phyloP scores from a whole-genome alignment of 2,797 vertebrate species.

The Anguilla pacifica region DNA sequence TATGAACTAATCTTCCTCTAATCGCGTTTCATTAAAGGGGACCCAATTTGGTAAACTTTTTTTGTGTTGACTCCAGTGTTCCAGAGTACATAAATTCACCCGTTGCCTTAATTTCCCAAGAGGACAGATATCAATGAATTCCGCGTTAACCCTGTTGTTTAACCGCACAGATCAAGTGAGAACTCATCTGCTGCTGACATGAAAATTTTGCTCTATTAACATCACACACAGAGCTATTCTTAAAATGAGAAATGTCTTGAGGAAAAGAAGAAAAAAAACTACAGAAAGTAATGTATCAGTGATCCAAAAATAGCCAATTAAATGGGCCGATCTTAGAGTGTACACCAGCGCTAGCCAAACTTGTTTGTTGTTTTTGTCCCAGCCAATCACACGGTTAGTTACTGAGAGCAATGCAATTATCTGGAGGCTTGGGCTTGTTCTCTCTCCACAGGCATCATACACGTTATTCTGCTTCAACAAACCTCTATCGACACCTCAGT shows the following conservation, averaged over 20 bases:
- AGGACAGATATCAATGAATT: background rate
- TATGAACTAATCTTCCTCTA: conserved; percentile 15
- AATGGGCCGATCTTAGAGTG: background rate
- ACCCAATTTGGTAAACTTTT: background rate
- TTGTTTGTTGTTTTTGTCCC: background rate
- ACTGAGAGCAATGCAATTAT: background rate
- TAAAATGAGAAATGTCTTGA: background rate
- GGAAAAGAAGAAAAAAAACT: background rate
- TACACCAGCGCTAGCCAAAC: background rate
- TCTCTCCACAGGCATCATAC: too few relatives aligned
- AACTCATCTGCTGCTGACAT: background rate
- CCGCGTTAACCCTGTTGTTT: background rate
- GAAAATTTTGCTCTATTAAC: background rate
- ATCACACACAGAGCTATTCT: background rate
- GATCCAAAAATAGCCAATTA: background rate
- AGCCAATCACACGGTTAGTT: background rate
- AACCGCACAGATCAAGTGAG: background rate
- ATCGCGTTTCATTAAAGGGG: background rate
- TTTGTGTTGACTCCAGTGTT: background rate
- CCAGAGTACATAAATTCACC: background rate
- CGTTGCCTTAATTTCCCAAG: background rate
- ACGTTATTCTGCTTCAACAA: too few relatives aligned
- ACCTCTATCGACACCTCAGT: too few relatives aligned
- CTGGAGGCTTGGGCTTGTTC: background rate
- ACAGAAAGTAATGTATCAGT: background rate